phyloP scores from a whole-genome alignment of 2,888 invertebrate species.

The Litoditis marina region DNA sequence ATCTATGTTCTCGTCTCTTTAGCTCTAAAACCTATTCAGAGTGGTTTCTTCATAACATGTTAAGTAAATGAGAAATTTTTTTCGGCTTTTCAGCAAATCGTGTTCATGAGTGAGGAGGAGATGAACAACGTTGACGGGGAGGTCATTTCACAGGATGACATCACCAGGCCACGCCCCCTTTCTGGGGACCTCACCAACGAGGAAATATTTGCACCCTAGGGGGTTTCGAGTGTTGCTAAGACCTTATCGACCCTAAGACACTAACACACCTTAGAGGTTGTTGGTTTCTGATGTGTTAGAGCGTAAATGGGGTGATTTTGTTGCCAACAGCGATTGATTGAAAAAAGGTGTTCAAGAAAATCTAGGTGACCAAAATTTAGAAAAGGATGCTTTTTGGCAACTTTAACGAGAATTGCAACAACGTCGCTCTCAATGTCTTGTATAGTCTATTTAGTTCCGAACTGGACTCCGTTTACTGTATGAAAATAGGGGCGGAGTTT shows the following conservation, averaged over 20 bases:
- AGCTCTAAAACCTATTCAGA: no score
- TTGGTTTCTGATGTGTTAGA: no score
- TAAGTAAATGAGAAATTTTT: neutral
- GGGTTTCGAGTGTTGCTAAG: neutral
- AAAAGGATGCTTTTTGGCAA: no score
- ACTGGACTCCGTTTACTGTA: no score
- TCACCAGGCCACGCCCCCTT: neutral
- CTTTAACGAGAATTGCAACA: no score
- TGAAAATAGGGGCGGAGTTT: no score
- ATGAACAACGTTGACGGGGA: neutral
- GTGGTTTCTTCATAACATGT: no score
- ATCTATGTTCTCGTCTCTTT: no score
- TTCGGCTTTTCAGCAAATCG: constrained; percentile 26
- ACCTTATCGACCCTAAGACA: no score
- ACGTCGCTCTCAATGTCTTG: no score
- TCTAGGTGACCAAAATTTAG: neutral
- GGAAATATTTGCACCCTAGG: constrained; percentile 15
- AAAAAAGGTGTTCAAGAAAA: neutral
- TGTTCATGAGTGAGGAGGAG: constrained; percentile 25
- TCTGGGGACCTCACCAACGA: constrained; percentile 12
- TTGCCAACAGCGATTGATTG: neutral
- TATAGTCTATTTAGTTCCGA: no score
- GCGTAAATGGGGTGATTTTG: neutral
- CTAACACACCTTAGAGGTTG: no score
- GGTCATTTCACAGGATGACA: neutral